Conservation (phyloP, 2,113 vertebrate genomes). For the Sorex araneus region DNA sequence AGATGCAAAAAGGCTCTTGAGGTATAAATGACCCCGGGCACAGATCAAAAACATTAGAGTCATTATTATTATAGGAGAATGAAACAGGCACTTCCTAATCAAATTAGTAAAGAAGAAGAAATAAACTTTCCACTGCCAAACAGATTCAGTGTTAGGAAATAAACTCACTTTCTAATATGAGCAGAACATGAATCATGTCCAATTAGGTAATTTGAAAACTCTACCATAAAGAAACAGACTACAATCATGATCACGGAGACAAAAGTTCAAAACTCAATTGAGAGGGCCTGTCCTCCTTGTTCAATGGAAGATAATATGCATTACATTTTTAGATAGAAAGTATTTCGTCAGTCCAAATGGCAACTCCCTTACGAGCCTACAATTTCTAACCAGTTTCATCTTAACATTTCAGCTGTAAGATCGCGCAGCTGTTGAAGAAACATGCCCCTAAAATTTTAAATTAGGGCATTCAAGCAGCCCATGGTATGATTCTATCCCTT, state of each 20-base stretch:
- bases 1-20: slow-evolving; percentile 57
- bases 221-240: slow-evolving; percentile 40
- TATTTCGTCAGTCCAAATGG: neutral
- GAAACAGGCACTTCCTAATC: slow-evolving; percentile 60
- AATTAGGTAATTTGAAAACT: slow-evolving; percentile 63
- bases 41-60: slow-evolving; percentile 56
- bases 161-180: slow-evolving; percentile 60
- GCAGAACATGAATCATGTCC: slow-evolving; percentile 36
- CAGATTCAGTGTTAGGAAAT: slow-evolving; percentile 54
- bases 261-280: slow-evolving; percentile 6
- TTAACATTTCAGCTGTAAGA: neutral
- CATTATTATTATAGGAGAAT: slow-evolving; percentile 67
- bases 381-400: slow-evolving; percentile 15
- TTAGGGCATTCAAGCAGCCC: neutral
- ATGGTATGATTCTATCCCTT: neutral
- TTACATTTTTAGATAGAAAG: neutral
- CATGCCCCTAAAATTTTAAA: neutral
- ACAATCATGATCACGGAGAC: slow-evolving; percentile 1
- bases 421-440: neutral
- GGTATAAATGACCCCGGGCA: slow-evolving; percentile 57
- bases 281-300: neutral
- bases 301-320: neutral
- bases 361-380: slow-evolving; percentile 14
- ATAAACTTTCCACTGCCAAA: slow-evolving; percentile 57
- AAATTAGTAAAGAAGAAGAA: slow-evolving; percentile 73